Evolutionary conservation across 2,888 invertebrate species (phyloP).

Genomic region (Cancer borealis): DNA sequence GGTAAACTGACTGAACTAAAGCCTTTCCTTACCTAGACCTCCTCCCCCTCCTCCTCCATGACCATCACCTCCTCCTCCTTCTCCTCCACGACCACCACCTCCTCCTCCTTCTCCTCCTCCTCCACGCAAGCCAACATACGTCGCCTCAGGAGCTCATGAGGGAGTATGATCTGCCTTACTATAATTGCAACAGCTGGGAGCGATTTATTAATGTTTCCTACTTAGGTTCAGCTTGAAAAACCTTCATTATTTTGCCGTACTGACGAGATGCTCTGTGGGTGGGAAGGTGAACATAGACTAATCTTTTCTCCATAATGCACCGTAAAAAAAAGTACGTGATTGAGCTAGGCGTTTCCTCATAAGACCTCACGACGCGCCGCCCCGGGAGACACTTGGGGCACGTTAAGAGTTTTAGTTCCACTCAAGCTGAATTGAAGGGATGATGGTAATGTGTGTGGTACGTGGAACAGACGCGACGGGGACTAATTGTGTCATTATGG

Average conservation of each 20-base stretch:
- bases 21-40: neutral
- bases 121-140: neutral
- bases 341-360: neutral
- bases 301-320: neutral
- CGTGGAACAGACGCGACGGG: neutral
- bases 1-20: constrained; percentile 48
- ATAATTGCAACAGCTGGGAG: neutral
- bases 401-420: neutral
- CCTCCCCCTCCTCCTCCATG: neutral
- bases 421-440: neutral
- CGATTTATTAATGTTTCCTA: neutral
- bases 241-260: no score
- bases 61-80: neutral
- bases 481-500: no score
- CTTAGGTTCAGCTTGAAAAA: neutral
- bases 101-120: neutral
- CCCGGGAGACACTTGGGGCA: neutral
- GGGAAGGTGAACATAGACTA: neutral
- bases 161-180: neutral
- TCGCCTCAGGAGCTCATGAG: neutral
- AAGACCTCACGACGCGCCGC: neutral
- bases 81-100: neutral
- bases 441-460: neutral
- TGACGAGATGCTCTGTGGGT: neutral
- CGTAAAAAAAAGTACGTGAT: neutral